Conservation (phyloP, 2,113 vertebrate genomes). For the Athene noctua region DNA sequence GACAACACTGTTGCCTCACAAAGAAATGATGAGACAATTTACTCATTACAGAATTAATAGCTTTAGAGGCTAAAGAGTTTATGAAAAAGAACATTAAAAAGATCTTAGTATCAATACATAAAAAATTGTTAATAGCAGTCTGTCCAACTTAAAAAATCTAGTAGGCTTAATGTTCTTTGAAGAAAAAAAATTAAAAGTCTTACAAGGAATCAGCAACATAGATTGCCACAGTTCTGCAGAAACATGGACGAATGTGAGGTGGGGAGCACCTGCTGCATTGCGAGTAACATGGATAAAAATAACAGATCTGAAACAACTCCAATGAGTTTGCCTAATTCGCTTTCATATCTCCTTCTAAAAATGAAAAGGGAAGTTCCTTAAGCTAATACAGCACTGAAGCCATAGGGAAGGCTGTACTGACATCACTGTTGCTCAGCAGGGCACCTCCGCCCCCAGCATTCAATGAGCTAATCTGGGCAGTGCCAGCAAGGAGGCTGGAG, state of each 20-base stretch:
- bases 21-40: background rate
- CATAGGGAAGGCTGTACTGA: background rate
- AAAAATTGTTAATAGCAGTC: background rate
- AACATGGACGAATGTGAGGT: fast-evolving
- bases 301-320: background rate
- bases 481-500: background rate
- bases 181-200: background rate
- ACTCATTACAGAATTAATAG: background rate
- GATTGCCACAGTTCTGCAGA: background rate
- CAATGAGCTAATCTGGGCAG: background rate
- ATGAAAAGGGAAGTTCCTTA: background rate
- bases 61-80: background rate
- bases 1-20: background rate
- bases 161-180: background rate
- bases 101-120: background rate
- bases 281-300: background rate
- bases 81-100: background rate
- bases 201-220: background rate
- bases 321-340: background rate
- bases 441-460: background rate
- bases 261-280: background rate
- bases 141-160: background rate
- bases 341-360: background rate
- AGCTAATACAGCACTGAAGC: background rate
- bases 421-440: background rate